Conservation (phyloP, 2,113 vertebrate species). For the Athene cunicularia region DNA sequence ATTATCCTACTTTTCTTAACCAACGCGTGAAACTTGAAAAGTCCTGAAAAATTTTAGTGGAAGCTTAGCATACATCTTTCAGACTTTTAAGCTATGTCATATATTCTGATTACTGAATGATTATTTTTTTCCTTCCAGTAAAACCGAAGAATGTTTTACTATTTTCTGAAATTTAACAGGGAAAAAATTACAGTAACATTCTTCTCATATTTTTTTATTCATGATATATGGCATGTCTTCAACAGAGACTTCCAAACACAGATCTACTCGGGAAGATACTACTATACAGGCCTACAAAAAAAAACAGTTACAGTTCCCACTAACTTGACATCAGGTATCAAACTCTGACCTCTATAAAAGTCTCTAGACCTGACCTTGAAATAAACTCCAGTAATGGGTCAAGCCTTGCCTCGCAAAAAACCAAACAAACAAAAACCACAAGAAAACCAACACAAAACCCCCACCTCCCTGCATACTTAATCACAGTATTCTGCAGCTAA, state of each 20-base stretch:
- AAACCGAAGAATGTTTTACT: neutral
- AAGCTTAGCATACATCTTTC: neutral
- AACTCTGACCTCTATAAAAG: neutral
- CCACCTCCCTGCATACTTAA: neutral
- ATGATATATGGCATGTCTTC: neutral
- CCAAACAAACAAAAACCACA: neutral
- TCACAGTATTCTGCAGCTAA: neutral
- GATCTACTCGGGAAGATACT: neutral
- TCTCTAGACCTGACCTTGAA: neutral
- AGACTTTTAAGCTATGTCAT: neutral
- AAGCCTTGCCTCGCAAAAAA: too few relatives aligned
- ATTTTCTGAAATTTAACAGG: neutral
- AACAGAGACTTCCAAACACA: neutral
- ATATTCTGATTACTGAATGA: neutral
- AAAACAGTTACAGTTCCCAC: neutral
- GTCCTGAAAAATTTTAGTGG: neutral
- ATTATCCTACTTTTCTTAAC: neutral
- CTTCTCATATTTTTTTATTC: neutral
- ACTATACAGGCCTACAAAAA: neutral
- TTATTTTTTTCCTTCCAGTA: neutral
- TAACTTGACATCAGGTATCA: neutral
- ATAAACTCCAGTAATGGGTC: neutral
- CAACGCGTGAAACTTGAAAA: fast-evolving
- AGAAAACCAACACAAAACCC: too few relatives aligned
- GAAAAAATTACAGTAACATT: neutral